Conservation (phyloP, 2,797 vertebrate genomes). For the Crypturellus tataupa region DNA sequence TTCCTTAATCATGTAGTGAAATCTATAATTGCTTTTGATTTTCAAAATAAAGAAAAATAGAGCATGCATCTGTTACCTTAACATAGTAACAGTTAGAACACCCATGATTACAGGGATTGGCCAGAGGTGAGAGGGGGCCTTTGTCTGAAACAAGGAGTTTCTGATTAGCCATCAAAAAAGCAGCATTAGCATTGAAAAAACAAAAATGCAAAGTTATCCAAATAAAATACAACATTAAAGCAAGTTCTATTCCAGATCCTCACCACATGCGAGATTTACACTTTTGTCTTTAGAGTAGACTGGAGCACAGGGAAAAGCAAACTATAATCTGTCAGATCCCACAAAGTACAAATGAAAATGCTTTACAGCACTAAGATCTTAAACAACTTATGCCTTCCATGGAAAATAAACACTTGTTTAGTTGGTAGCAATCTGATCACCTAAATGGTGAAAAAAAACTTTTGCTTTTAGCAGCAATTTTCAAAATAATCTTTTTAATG, state of each 20-base stretch:
- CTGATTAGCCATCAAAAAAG: neutral
- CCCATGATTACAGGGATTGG: neutral
- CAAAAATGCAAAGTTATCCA: neutral
- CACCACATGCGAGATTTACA: neutral
- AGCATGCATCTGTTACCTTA: fast-evolving
- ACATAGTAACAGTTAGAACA: neutral
- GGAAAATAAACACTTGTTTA: neutral
- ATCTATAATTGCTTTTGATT: neutral
- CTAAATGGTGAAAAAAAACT: neutral
- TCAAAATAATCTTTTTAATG: neutral
- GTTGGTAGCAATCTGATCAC: neutral
- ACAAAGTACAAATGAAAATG: neutral
- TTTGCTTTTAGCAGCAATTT: neutral
- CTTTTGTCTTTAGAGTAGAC: neutral
- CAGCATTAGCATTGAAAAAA: neutral
- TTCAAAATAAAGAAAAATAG: neutral
- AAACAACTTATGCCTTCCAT: neutral
- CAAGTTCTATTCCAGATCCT: too few relatives aligned
- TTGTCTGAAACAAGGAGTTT: neutral
- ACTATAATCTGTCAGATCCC: neutral
- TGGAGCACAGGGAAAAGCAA: neutral
- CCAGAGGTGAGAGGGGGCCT: neutral
- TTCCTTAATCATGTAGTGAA: neutral
- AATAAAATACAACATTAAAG: neutral
- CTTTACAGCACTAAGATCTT: neutral